A percentile compares a stretch with the other conserved stretches of the same genome.
phyloP scores from a whole-genome alignment of 2,113 vertebrate species.

The Sprattus sprattus region DNA sequence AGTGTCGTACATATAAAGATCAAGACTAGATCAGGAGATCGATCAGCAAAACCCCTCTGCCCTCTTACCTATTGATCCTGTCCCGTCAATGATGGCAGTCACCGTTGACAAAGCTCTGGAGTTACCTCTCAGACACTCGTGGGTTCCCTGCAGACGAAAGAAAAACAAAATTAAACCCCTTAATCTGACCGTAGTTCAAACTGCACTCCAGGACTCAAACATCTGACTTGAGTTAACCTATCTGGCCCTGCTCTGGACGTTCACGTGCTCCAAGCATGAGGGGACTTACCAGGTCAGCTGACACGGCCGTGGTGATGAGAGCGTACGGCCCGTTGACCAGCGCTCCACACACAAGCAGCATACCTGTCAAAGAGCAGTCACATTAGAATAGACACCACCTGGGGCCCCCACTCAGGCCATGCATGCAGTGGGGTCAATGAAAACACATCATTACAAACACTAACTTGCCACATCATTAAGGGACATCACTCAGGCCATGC shows the following conservation, averaged over 20 bases:
- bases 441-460: too few species aligned
- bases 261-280: background rate
- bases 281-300: constrained; percentile 87
- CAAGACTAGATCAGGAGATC: background rate
- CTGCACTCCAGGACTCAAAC: background rate
- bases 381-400: background rate
- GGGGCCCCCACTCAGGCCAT: background rate
- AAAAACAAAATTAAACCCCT: background rate
- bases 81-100: constrained; percentile 94
- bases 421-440: background rate
- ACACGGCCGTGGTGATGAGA: constrained; percentile 94
- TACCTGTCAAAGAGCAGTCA: constrained; percentile 67
- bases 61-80: constrained; percentile 86
- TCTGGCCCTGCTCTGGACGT: background rate
- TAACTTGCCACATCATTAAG: background rate
- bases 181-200: background rate
- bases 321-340: constrained; percentile 94
- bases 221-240: background rate
- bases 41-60: background rate
- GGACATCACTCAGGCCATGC: background rate
- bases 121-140: constrained; percentile 88
- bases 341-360: constrained; percentile 87
- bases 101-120: constrained; percentile 92
- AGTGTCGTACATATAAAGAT: background rate
- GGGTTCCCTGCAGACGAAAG: constrained; percentile 81